Conservation (phyloP, 2,113 vertebrate genomes). For the Crotophaga sulcirostris region DNA sequence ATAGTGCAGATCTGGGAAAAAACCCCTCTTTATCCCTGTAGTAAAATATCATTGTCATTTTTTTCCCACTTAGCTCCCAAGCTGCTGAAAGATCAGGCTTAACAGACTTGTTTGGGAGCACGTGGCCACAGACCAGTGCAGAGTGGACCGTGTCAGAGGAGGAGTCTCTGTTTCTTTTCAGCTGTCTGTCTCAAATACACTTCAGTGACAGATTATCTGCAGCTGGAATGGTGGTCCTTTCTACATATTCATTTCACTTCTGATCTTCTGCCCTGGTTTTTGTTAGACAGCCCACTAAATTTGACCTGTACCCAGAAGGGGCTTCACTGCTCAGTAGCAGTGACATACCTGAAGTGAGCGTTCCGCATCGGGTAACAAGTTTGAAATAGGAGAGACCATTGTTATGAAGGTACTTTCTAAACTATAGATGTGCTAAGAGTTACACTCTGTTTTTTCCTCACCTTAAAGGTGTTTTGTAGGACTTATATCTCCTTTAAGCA, state of each 20-base stretch:
- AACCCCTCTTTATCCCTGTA: background rate
- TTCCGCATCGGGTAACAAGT: background rate
- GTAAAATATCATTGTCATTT: background rate
- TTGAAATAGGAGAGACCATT: background rate
- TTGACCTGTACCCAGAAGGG: background rate
- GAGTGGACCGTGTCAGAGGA: background rate
- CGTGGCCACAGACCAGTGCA: background rate
- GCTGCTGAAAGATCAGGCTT: conserved; percentile 1
- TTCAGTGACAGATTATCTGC: background rate
- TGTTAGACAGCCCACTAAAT: background rate
- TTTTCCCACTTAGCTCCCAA: background rate
- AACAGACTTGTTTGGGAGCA: background rate
- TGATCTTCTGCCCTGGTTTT: background rate
- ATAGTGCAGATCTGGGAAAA: background rate
- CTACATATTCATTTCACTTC: background rate
- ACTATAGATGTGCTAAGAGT: background rate
- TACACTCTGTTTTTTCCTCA: background rate
- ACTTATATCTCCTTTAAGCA: background rate
- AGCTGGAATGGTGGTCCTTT: background rate
- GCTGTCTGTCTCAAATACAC: background rate
- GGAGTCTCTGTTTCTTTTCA: background rate
- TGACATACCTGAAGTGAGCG: background rate
- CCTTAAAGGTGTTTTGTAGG: background rate
- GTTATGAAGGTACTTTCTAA: background rate
- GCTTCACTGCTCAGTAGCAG: background rate